Conservation (phyloP, 2,888 invertebrate genomes). For the Tenthredo distinguenda region DNA sequence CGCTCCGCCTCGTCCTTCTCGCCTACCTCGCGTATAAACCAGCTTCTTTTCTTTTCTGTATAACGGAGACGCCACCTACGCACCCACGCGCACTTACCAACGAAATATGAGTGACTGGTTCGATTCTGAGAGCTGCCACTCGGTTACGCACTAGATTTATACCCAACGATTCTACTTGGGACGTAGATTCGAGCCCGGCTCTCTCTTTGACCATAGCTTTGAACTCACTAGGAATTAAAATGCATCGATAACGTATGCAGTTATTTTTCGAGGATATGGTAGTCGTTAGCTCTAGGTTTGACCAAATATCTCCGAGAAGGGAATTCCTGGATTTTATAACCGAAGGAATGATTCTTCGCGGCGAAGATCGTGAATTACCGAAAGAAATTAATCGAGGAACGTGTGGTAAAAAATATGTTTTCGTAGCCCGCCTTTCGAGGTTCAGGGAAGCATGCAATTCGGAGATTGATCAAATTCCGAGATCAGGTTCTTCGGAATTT, state of each 20-base stretch:
- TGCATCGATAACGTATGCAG: background rate
- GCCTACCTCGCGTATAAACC: slow-evolving; percentile 9
- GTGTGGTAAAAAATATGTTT: slow-evolving; percentile 31
- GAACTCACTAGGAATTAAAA: background rate
- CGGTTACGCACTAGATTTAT: slow-evolving; percentile 52
- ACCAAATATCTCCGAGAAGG: background rate
- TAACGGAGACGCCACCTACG: slow-evolving; percentile 52
- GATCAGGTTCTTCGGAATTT: slow-evolving; percentile 35
- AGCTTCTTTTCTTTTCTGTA: slow-evolving; percentile 31
- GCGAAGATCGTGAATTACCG: background rate
- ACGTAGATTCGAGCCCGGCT: background rate
- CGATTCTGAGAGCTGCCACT: slow-evolving; percentile 51
- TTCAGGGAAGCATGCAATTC: slow-evolving; percentile 25
- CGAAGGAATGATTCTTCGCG: background rate
- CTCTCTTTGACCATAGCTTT: background rate
- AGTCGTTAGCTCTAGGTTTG: background rate
- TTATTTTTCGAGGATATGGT: background rate
- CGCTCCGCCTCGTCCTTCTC: slow-evolving; percentile 27
- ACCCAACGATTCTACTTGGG: background rate
- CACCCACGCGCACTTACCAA: slow-evolving; percentile 55
- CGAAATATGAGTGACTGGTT: slow-evolving; percentile 47
- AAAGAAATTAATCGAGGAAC: slow-evolving; percentile 24
- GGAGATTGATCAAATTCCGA: slow-evolving; percentile 35
- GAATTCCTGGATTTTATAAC: background rate
- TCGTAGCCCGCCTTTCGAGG: background rate